Base-by-base conservation (phyloP, 2,888 invertebrate genomes). In the Drosophila lutescens region DNA sequence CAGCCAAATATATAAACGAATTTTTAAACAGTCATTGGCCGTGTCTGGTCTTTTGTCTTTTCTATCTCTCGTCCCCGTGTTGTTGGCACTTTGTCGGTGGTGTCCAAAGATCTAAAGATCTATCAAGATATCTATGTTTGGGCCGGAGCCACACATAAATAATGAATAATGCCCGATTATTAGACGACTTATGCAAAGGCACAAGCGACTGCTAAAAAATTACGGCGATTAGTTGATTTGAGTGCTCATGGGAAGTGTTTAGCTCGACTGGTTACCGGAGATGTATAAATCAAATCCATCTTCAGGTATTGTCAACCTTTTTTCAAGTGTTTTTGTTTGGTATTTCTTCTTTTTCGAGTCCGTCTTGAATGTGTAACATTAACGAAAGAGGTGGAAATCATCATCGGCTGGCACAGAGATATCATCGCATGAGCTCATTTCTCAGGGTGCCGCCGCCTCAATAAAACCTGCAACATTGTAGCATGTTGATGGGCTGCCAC, bases 1-100 rank as follows among this genome's bases (percentile, higher is more conserved):
- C 70, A 5, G 26, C 4, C 23, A 26, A 26, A 26, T 26, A 50
- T 63, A 79, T 60, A 62, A 72, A 38, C 50, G 68, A 85, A 80
- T 80, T 87, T 87, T 85, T 87, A 87, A 85, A 82, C 77, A 87
- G 84, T 85, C 87, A 85, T 85, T 85, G 82, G 85, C 69, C 78
- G 30, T 79, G 85, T 85, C 76, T 61, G 78, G 70, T 55, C 74
- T 63, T 62, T 65, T 68, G 70, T 55, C 70, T 63, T 62, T 65
- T 68, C n/a, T n/a, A 78, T 57, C 44, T 65, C 50, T 49, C 40
- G 30, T 46, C 57, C 26, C 32, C 47, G 41, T 59, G 41, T 59
- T 69, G 68, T 84, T 84, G 84, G 79, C 79, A 79, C 79, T 75
- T 79, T 82, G 79, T 79, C 74, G 69, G 67, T 47, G 51, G 40